Percentiles rank a stretch among this genome's conserved stretches.
Evolutionary conservation across 2,797 vertebrate genomes (phyloP).

Genomic region (Paedocypris micromegethes): DNA sequence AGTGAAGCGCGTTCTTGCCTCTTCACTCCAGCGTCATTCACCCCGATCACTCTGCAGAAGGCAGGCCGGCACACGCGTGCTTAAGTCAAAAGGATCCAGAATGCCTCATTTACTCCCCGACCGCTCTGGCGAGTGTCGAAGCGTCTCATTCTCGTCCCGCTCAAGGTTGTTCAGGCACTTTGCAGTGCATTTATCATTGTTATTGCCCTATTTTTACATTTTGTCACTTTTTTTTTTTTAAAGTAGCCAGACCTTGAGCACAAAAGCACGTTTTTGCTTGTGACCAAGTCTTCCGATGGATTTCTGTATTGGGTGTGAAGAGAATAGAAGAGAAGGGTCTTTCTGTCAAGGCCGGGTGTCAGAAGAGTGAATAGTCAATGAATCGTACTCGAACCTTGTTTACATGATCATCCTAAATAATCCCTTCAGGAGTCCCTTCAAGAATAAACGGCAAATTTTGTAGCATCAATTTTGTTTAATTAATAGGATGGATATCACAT

Average conservation of each 20-base stretch:
- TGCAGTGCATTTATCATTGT: constrained; percentile 24
- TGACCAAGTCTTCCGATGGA: not conserved
- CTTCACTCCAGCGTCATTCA: not conserved
- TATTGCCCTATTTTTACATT: constrained; percentile 20
- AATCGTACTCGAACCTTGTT: not conserved
- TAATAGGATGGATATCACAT: no score
- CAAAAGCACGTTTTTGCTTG: not conserved
- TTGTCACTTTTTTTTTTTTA: constrained; percentile 19
- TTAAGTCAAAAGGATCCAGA: constrained; percentile 8
- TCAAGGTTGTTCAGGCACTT: constrained; percentile 28
- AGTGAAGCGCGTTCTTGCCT: constrained; percentile 59
- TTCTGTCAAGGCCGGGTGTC: constrained; percentile 5
- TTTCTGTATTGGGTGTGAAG: not conserved
- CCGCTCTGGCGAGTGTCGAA: not conserved
- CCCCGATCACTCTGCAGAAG: not conserved
- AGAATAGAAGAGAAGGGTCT: constrained; percentile 27
- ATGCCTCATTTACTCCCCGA: constrained; percentile 8
- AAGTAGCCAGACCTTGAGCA: constrained; percentile 14
- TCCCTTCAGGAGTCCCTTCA: no score
- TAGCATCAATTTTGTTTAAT: no score
- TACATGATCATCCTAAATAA: no score
- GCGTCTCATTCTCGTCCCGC: not conserved
- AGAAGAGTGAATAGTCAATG: not conserved
- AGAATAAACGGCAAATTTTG: no score
- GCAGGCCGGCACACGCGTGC: not conserved